Evolutionary conservation across 2,797 vertebrate genomes (phyloP).

Genomic region (Protonibea diacanthus): DNA sequence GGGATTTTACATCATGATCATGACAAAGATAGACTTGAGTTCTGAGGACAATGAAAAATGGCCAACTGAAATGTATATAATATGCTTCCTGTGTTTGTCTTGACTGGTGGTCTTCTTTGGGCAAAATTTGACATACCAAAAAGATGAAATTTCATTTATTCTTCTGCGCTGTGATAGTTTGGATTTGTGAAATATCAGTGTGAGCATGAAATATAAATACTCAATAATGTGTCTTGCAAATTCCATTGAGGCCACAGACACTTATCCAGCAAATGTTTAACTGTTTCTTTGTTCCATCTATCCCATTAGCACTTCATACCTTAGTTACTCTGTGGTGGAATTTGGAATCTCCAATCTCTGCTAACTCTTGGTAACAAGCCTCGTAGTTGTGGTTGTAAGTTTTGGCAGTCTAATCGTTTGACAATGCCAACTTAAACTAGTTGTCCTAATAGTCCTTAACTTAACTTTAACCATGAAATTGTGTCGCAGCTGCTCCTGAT

Average conservation of each 20-base stretch:
- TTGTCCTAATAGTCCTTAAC: too few relatives aligned
- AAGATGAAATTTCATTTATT: background rate
- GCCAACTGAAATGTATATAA: background rate
- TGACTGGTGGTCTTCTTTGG: background rate
- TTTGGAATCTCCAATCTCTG: background rate
- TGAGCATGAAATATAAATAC: background rate
- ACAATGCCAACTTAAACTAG: too few relatives aligned
- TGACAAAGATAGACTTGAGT: constrained; percentile 39
- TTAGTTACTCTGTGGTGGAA: background rate
- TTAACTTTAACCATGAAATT: background rate
- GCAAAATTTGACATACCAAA: background rate
- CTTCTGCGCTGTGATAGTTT: too few relatives aligned
- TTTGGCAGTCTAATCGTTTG: background rate
- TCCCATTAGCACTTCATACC: too few relatives aligned
- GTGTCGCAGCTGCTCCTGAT: background rate
- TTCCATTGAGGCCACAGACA: background rate
- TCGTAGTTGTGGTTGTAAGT: background rate
- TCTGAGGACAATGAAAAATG: constrained; percentile 39
- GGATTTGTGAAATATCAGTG: background rate
- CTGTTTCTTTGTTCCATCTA: background rate
- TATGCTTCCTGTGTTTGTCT: background rate
- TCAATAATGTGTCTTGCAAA: background rate
- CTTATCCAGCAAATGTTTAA: background rate
- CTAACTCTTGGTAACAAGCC: too few relatives aligned
- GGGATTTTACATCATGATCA: constrained; percentile 49